Percentiles rank a stretch among this genome's conserved stretches.
These are phyloP conservation scores for Glaucopsyche alexis DNA, from an alignment of 2,888 invertebrate genomes.

Conservation along the genomic window DNA sequence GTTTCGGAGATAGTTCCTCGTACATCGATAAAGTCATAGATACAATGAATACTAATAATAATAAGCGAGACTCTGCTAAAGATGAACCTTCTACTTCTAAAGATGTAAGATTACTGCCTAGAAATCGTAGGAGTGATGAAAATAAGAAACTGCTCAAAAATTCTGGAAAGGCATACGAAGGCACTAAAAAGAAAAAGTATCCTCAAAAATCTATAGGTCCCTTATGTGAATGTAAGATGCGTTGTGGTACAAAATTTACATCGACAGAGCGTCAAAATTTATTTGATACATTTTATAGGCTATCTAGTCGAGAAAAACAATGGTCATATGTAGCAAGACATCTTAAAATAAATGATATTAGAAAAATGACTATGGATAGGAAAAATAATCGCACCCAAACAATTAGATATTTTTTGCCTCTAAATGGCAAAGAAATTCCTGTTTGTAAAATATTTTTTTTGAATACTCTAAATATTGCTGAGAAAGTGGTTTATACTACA, in stretches of 20 bases:
- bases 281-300: too few relatives aligned
- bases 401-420: conserved; percentile 1
- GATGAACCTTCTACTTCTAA: not conserved
- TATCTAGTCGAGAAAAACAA: too few relatives aligned
- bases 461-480: conserved; percentile 26
- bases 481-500: conserved; percentile 22
- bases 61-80: not conserved
- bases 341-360: too few relatives aligned
- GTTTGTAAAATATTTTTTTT: conserved; percentile 16
- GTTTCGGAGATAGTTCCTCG: not conserved
- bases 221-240: too few relatives aligned
- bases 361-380: too few relatives aligned
- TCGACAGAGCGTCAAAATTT: too few relatives aligned
- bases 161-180: not conserved
- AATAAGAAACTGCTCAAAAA: not conserved
- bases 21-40: too few relatives aligned
- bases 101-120: not conserved
- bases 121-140: not conserved
- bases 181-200: not conserved
- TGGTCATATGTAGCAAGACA: too few relatives aligned
- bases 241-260: too few relatives aligned
- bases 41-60: not conserved
- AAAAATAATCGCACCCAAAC: conserved; percentile 3
- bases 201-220: too few relatives aligned
- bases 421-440: not conserved